Evolutionary conservation across 2,888 invertebrate genomes (phyloP).

Genomic region (Coremacera marginata): DNA sequence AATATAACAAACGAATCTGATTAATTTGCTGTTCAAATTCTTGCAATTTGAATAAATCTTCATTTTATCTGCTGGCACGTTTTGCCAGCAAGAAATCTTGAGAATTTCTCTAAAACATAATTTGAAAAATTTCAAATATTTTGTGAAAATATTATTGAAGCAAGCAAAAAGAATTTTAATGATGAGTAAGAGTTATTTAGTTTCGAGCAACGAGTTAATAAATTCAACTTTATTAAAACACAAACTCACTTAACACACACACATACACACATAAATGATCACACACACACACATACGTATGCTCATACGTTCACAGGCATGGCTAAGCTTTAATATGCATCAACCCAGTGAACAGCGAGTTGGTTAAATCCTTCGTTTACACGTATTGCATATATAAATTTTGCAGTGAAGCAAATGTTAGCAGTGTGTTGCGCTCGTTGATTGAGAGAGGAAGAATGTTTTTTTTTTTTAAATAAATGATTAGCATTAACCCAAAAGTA

Average conservation of each 20-base stretch:
- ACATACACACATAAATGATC: background rate
- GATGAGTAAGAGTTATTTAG: conserved; percentile 27
- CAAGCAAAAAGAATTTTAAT: background rate
- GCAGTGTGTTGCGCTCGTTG: no score
- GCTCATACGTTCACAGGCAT: background rate
- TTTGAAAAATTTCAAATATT: conserved; percentile 9
- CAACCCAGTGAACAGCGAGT: no score
- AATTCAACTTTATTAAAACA: conserved; percentile 18
- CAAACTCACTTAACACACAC: background rate
- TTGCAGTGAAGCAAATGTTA: no score
- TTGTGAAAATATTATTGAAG: conserved; percentile 12
- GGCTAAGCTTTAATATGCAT: background rate
- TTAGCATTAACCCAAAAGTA: no score
- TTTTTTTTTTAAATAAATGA: no score
- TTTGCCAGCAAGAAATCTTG: background rate
- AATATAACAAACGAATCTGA: no score
- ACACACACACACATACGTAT: background rate
- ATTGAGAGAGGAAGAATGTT: no score
- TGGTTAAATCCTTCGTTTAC: no score
- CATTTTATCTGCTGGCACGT: background rate
- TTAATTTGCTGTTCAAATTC: background rate
- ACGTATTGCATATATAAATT: background rate
- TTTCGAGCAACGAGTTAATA: conserved; percentile 1
- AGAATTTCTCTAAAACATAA: background rate
- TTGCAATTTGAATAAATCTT: background rate